Conservation (phyloP, 2,113 vertebrate species). For the Sander lucioperca region DNA sequence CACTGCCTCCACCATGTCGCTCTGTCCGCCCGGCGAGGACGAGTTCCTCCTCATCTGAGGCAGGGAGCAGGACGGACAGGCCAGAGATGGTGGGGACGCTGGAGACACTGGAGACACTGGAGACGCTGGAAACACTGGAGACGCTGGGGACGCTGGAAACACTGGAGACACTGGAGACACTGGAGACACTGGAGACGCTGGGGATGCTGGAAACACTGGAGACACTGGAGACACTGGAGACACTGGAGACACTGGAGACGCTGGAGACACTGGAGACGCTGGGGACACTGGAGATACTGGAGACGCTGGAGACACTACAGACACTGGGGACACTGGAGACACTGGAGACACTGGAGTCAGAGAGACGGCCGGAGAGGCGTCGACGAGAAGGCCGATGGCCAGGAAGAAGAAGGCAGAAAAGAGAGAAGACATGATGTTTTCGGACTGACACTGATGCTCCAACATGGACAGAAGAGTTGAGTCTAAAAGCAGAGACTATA, state of each 20-base stretch:
- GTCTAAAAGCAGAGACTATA: too few species aligned
- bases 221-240: too few species aligned
- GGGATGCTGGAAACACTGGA: not conserved
- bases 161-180: too few species aligned
- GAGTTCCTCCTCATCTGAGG: slow-evolving; percentile 88
- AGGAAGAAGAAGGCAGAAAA: slow-evolving; percentile 85
- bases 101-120: too few species aligned
- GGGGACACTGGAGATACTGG: too few species aligned
- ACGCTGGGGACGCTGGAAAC: too few species aligned
- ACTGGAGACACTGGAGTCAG: not conserved
- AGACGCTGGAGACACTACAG: too few species aligned
- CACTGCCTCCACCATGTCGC: slow-evolving; percentile 97
- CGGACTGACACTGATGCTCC: too few species aligned
- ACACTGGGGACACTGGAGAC: too few species aligned
- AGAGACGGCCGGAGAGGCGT: slow-evolving; percentile 81
- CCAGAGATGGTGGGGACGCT: slow-evolving; percentile 55
- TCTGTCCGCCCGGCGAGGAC: slow-evolving; percentile 81
- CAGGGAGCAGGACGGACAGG: slow-evolving; percentile 91
- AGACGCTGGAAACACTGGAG: not conserved
- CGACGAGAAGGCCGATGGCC: slow-evolving; percentile 83
- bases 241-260: too few species aligned
- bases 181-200: too few species aligned
- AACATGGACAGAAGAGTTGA: too few species aligned
- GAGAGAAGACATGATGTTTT: slow-evolving; percentile 87
- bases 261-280: not conserved